These are phyloP conservation scores for Spizella passerina DNA, from an alignment of 2,797 vertebrate species.

Conservation along the genomic window DNA sequence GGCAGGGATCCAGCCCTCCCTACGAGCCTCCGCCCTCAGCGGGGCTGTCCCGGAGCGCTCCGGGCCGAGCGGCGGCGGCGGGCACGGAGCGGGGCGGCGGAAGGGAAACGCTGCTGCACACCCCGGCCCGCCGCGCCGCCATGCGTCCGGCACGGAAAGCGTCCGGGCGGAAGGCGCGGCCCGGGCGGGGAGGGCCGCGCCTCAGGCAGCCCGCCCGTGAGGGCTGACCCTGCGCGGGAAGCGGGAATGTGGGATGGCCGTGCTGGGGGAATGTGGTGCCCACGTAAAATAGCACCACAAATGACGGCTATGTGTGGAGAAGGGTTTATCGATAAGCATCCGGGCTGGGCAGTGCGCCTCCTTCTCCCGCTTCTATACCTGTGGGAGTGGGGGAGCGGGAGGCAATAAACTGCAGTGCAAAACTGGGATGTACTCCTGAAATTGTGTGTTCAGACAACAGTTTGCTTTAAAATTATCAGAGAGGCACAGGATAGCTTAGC, in stretches of 20 bases:
- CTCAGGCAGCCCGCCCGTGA: not conserved
- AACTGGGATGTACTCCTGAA: not conserved
- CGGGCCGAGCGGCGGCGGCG: not conserved
- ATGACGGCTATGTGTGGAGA: rapidly evolving
- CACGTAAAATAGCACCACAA: rapidly evolving
- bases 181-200: not conserved
- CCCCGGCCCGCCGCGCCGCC: not conserved
- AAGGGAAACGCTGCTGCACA: not conserved
- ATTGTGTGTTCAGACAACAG: not conserved
- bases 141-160: not conserved
- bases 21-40: rapidly evolving
- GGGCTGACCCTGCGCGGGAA: rapidly evolving
- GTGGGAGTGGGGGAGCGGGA: rapidly evolving
- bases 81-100: not conserved
- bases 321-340: no score
- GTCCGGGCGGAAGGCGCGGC: not conserved
- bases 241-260: no score
- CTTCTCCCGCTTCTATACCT: rapidly evolving
- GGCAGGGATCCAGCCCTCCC: not conserved
- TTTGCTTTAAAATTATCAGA: not conserved
- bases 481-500: not conserved
- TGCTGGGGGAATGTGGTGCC: not conserved
- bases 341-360: rapidly evolving
- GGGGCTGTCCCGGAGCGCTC: not conserved
- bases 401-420: rapidly evolving